Evolutionary conservation across 2,797 vertebrate genomes (phyloP).

Genomic region (Enteromius trimaculatus): DNA sequence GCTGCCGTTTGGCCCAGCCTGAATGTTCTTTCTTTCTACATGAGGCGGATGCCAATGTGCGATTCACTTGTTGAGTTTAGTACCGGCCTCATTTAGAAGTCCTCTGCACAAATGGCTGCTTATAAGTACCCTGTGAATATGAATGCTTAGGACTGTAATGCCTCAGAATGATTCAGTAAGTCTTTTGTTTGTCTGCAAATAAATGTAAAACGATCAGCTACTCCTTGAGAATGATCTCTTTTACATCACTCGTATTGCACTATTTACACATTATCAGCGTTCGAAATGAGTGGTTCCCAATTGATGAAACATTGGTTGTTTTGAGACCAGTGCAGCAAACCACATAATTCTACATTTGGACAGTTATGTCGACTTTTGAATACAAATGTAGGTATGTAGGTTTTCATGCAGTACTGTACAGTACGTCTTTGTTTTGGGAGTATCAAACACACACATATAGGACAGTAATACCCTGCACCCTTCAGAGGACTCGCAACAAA

Average conservation of each 20-base stretch:
- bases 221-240: neutral
- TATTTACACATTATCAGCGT: neutral
- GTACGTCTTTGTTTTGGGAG: neutral
- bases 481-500: neutral
- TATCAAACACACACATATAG: neutral
- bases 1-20: constrained; percentile 56
- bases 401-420: too few species aligned
- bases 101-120: constrained; percentile 38
- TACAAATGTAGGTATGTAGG: neutral
- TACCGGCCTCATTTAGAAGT: constrained; percentile 54
- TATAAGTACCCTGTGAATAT: constrained; percentile 46
- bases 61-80: constrained; percentile 35
- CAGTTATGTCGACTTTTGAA: neutral
- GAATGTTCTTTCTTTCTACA: constrained; percentile 65
- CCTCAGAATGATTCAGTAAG: constrained; percentile 8
- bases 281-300: neutral
- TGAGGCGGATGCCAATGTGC: constrained; percentile 62
- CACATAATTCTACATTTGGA: neutral
- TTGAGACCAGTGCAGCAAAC: neutral
- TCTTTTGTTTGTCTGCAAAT: neutral
- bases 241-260: neutral
- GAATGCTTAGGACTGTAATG: constrained; percentile 41
- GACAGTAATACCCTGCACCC: neutral
- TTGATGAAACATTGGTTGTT: neutral
- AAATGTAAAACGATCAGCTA: neutral